phyloP scores from a whole-genome alignment of 2,888 invertebrate species.

The Boloria euphrosyne region DNA sequence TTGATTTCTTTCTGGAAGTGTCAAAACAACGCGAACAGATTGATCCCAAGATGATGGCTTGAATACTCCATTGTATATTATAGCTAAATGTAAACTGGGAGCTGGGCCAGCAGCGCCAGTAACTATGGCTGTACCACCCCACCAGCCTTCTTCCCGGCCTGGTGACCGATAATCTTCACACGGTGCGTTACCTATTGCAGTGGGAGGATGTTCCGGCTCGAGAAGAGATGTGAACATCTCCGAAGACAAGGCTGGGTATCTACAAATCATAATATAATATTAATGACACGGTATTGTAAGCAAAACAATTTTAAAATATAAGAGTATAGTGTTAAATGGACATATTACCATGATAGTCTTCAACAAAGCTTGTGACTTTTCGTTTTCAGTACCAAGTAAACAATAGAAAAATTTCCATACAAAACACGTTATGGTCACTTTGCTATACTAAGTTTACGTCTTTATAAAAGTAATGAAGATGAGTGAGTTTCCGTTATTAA shows the following conservation, averaged over 20 bases:
- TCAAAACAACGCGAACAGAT: slow-evolving; percentile 86
- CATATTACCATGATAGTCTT: no score
- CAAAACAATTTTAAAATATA: no score
- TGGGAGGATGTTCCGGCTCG: slow-evolving; percentile 85
- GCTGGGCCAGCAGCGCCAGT: slow-evolving; percentile 90
- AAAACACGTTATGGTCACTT: not conserved
- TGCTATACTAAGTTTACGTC: slow-evolving; percentile 15
- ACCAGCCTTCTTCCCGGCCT: slow-evolving; percentile 85
- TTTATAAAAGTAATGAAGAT: slow-evolving; percentile 22
- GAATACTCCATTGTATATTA: slow-evolving; percentile 92
- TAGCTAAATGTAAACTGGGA: slow-evolving; percentile 90
- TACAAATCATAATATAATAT: slow-evolving; percentile 42
- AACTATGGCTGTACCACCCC: slow-evolving; percentile 95
- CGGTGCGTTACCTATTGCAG: slow-evolving; percentile 79
- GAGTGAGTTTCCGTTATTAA: slow-evolving; percentile 67
- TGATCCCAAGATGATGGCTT: slow-evolving; percentile 84
- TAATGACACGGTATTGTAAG: not conserved
- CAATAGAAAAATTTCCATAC: not conserved
- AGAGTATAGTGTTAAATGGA: no score
- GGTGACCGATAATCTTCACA: slow-evolving; percentile 77
- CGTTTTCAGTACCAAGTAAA: no score
- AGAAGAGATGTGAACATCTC: slow-evolving; percentile 92
- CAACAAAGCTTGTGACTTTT: no score
- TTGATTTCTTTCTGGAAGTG: slow-evolving; percentile 87
- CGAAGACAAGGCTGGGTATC: slow-evolving; percentile 88